These are phyloP conservation scores for Drosophila orosa DNA, from an alignment of 1,140 invertebrate genomes.

Conservation along the genomic window DNA sequence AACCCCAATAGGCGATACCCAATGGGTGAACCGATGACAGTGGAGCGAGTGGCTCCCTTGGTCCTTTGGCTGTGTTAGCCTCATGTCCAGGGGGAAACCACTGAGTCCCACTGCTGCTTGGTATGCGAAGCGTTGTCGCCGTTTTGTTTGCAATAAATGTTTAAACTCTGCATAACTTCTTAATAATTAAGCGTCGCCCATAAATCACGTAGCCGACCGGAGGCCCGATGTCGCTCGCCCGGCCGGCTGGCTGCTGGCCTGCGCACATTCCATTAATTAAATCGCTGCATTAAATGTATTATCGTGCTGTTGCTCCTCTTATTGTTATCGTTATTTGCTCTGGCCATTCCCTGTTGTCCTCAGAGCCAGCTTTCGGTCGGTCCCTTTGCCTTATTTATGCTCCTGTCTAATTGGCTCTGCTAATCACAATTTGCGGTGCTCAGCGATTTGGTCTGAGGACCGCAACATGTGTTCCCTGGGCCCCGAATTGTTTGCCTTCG, in stretches of 20 bases:
- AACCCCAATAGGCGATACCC: conserved; percentile 48
- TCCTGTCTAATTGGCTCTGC: conserved; percentile 59
- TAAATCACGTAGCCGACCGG: conserved; percentile 55
- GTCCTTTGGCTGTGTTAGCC: neutral
- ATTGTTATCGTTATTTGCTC: conserved; percentile 39
- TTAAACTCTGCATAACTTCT: conserved; percentile 78
- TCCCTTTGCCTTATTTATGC: conserved; percentile 63
- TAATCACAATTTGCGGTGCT: conserved; percentile 65
- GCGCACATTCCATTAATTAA: conserved; percentile 69
- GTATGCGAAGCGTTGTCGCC: conserved; percentile 66
- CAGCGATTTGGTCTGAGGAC: conserved; percentile 17
- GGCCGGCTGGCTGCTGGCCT: neutral
- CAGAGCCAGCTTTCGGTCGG: conserved; percentile 11
- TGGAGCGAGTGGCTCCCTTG: conserved; percentile 1
- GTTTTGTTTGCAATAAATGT: conserved; percentile 78
- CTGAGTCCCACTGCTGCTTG: conserved; percentile 33
- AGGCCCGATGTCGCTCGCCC: conserved; percentile 10
- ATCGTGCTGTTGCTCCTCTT: conserved; percentile 34
- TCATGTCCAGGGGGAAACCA: conserved; percentile 5
- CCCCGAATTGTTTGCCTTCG: conserved; percentile 9
- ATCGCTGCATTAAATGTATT: conserved; percentile 66
- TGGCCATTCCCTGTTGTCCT: conserved; percentile 32
- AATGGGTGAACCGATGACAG: conserved; percentile 29
- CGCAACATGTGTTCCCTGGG: conserved; percentile 34
- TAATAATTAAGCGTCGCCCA: conserved; percentile 74